Conservation (phyloP, 2,888 invertebrate species). For the Hecatera dysodea region DNA sequence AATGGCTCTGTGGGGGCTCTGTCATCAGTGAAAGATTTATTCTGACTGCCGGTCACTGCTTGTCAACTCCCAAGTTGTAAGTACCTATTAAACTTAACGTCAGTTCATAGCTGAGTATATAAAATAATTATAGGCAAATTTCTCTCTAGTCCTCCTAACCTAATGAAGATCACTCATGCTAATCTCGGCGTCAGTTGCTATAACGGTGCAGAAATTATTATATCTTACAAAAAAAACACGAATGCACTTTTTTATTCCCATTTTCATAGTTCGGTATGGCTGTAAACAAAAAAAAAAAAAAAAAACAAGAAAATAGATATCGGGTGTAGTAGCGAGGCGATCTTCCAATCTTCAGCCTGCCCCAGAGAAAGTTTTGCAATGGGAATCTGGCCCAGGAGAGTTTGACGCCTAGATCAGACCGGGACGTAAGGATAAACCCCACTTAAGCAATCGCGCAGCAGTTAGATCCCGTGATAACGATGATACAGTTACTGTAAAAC, state of each 20-base stretch:
- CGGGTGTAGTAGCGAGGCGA: too few species aligned
- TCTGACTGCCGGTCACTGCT: constrained; percentile 36
- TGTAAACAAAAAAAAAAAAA: too few species aligned
- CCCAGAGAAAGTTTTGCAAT: not conserved
- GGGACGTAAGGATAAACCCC: not conserved
- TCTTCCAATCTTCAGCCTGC: not conserved
- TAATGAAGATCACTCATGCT: not conserved
- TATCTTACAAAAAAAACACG: not conserved
- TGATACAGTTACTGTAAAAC: not conserved
- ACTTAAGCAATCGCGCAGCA: not conserved
- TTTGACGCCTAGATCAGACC: too few species aligned
- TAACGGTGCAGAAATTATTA: not conserved
- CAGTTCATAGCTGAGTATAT: too few species aligned
- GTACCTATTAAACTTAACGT: not conserved
- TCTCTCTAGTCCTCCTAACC: too few species aligned
- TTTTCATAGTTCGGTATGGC: too few species aligned
- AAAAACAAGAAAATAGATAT: too few species aligned
- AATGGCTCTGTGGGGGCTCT: constrained; percentile 24
- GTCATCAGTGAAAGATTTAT: constrained; percentile 24
- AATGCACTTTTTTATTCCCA: not conserved
- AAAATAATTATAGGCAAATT: too few species aligned
- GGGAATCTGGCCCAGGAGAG: not conserved
- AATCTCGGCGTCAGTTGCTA: not conserved
- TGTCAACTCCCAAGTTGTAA: constrained; percentile 23
- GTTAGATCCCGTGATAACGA: not conserved